These are phyloP conservation scores for Drosophila prostipennis DNA, from an alignment of 2,888 invertebrate genomes.

Conservation along the genomic window DNA sequence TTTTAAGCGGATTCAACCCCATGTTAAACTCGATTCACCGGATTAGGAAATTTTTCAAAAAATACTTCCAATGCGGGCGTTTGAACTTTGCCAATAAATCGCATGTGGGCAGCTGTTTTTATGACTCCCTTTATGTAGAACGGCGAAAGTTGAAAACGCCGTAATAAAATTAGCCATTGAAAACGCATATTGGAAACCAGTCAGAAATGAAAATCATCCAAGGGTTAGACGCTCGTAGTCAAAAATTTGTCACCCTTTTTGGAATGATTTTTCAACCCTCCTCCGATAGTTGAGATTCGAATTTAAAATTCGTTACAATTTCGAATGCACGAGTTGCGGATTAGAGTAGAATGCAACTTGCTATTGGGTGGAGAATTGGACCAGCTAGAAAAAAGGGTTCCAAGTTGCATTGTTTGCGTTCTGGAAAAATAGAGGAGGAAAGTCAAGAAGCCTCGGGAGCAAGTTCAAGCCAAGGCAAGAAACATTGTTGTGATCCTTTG, in stretches of 20 bases:
- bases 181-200: slow-evolving; percentile 37
- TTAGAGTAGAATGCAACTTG: slow-evolving; percentile 57
- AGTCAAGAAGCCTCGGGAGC: slow-evolving; percentile 74
- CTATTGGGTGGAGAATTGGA: slow-evolving; percentile 54
- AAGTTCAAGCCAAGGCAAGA: slow-evolving; percentile 30
- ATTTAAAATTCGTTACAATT: slow-evolving; percentile 74
- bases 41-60: slow-evolving; percentile 33
- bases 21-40: slow-evolving; percentile 33
- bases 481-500: slow-evolving; percentile 28
- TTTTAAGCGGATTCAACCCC: slow-evolving; percentile 64
- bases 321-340: slow-evolving; percentile 64
- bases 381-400: slow-evolving; percentile 28
- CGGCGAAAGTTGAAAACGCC: slow-evolving; percentile 33
- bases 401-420: slow-evolving; percentile 56
- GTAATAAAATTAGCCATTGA: slow-evolving; percentile 70
- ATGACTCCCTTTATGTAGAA: slow-evolving; percentile 60
- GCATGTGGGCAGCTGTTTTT: slow-evolving; percentile 77
- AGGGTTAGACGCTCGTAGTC: slow-evolving; percentile 33
- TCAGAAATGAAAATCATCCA: slow-evolving; percentile 34
- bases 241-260: slow-evolving; percentile 35
- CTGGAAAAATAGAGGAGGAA: slow-evolving; percentile 14
- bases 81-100: slow-evolving; percentile 38
- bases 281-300: neutral
- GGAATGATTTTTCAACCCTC: slow-evolving; percentile 35
- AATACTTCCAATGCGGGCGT: slow-evolving; percentile 56